phyloP scores from a whole-genome alignment of 2,113 vertebrate species.

The Tragelaphus strepsiceros region DNA sequence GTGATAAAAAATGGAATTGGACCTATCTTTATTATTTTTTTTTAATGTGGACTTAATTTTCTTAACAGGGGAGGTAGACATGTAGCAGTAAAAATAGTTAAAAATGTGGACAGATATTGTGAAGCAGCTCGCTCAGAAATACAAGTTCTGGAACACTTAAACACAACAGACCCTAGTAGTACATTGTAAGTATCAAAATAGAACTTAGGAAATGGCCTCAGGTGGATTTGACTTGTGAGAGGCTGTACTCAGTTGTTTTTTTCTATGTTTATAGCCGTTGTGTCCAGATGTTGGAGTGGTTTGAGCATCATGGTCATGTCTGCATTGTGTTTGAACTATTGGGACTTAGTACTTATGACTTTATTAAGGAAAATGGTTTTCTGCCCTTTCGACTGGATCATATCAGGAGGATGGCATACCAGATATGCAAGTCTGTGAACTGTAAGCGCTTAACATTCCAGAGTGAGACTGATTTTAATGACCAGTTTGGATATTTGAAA shows the following conservation, averaged over 20 bases:
- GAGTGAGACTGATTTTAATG: background rate
- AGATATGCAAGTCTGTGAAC: slow-evolving; percentile 88
- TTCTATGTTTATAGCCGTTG: slow-evolving; percentile 79
- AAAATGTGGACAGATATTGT: slow-evolving; percentile 88
- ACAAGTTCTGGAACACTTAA: slow-evolving; percentile 87
- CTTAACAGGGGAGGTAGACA: slow-evolving; percentile 76
- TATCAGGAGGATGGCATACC: slow-evolving; percentile 89
- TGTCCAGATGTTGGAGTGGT: slow-evolving; percentile 91
- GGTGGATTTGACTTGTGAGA: background rate
- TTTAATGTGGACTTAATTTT: background rate
- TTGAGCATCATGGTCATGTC: slow-evolving; percentile 88
- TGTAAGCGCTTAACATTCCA: slow-evolving; percentile 81
- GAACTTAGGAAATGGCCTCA: background rate
- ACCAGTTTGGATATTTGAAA: background rate
- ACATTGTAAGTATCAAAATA: slow-evolving; percentile 69
- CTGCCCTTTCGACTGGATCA: slow-evolving; percentile 89
- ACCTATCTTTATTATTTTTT: background rate
- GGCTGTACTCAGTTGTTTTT: background rate
- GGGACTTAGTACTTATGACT: slow-evolving; percentile 93
- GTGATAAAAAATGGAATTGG: background rate
- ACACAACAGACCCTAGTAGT: slow-evolving; percentile 80
- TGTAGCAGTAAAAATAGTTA: slow-evolving; percentile 93
- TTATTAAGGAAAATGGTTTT: slow-evolving; percentile 92
- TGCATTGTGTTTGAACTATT: slow-evolving; percentile 91
- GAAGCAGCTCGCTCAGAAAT: slow-evolving; percentile 90